Conservation (phyloP, 2,888 invertebrate species). For the Agrotis segetum region DNA sequence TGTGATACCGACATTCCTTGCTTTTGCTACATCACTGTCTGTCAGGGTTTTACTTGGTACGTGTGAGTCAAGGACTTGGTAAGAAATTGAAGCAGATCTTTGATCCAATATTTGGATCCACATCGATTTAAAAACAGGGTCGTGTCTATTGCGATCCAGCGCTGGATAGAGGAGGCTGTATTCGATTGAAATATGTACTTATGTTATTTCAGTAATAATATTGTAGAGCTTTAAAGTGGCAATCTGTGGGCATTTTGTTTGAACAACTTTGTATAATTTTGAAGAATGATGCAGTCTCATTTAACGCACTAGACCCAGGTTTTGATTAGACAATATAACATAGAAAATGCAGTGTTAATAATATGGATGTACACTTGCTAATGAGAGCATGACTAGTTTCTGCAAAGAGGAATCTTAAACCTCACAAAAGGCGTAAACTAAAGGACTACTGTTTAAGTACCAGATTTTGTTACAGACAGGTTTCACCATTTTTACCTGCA, state of each 20-base stretch:
- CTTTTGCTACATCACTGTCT: slow-evolving; percentile 2
- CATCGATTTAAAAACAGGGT: no score
- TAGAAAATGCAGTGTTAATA: slow-evolving; percentile 29
- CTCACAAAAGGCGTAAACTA: slow-evolving; percentile 30
- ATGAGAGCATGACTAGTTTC: slow-evolving; percentile 48
- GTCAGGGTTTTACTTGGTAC: not conserved
- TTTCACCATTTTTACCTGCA: not conserved
- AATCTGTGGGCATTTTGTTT: no score
- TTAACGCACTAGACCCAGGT: not conserved
- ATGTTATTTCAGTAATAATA: no score
- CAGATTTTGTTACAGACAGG: slow-evolving; percentile 25
- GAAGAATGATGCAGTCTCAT: not conserved
- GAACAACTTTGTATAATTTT: no score
- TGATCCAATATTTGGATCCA: no score
- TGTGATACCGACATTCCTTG: slow-evolving; percentile 28
- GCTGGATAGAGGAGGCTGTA: no score
- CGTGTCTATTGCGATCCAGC: no score
- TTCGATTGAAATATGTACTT: no score
- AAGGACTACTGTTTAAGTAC: not conserved
- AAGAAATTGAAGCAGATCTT: no score
- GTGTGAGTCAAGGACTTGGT: not conserved
- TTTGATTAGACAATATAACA: not conserved
- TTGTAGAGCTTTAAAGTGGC: no score
- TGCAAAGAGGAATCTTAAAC: slow-evolving; percentile 42
- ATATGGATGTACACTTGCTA: slow-evolving; percentile 37